Evolutionary conservation across 2,113 vertebrate species (phyloP), one percentile per base, ranked within the genome.

Genomic region (Protobothrops mucrosquamatus): DNA sequence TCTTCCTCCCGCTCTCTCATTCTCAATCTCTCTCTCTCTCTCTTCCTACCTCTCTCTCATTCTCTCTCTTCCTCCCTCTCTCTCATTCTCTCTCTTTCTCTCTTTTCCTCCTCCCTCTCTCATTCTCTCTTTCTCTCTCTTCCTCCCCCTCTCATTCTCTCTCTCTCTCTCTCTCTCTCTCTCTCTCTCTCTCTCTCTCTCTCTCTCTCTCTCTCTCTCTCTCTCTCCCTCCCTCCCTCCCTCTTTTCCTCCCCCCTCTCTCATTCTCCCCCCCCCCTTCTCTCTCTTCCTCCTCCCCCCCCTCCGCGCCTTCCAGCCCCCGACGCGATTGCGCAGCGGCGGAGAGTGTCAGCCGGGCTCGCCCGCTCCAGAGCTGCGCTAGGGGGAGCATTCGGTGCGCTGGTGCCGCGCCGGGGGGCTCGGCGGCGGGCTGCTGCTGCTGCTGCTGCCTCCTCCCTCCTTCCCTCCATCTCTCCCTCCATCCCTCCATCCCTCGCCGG

Each of bases 361-460:
- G 24, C 20, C 20, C 1, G 43, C 39, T 74, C 20, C 29, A 22
- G 89, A n/a, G 43, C 56, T 20, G 91, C 74, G 87, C 90, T 34
- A 57, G 92, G 43, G 93, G 92, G 87, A 57, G 87, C 89, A 39
- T 85, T 85, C 0, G 51, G 29, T 54, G 85, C 85, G 12, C 91
- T 92, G 6, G 57, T 18, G 85, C 51, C 90, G 90, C 90, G n/a
- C 22, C 39, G n/a, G 64, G 20, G 55, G n/a, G n/a, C 95, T 89
- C 39, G 88, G 56, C 39, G 55, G 81, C 39, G 34, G 81, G 20
- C 29, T 52, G 2, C 4, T 69, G 61, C 11, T n/a, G 24, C 10
- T 1, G 20, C 56, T 6, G 55, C 55, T 18, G 2, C 59, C 3
- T 11, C 1, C 3, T 10, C 2, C 7, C 8, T 10, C 1, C 4